Base-by-base conservation (phyloP, 2,888 invertebrate species). In the Watsonalla cultraria region DNA sequence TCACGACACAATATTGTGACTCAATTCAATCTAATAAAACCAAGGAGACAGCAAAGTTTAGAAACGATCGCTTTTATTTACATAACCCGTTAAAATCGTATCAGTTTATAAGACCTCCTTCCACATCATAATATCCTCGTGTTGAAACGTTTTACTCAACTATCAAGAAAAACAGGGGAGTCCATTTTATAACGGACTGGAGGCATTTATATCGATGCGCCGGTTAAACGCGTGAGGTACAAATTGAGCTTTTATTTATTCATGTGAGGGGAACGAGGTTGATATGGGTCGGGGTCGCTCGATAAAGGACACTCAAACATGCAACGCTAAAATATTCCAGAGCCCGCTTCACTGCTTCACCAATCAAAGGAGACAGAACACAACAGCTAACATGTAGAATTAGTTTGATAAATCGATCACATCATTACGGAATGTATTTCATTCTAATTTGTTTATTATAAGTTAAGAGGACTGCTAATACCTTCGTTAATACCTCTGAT, bases 161-260 rank as follows among this genome's bases (percentile, higher is more conserved):
- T 67, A 60, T 61, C 61, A 56, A 65, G 68, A 66, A 64, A 65
- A 74, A 69, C 70, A 65, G 65, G 65, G 70, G 74, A 76, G 80
- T 66, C 78, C 78, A 79, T 76, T 76, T 79, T 75, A 76, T 68
- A 78, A 62, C 75, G 77, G 75, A 78, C 62, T 74, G 77, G 75
- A 72, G 73, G 71, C 67, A 72, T 76, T 78, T 77, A 76, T 76
- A 79, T 80, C 79, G 79, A 80, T 76, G 80, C 78, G 75, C 80
- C 75, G 72, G 79, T 79, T 80, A 80, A 82, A 80, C 84, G 81
- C 78, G 79, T 78, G 76, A 78, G 83, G 81, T 80, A 86, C 89
- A 87, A 89, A 87, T 86, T 86, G 86, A 85, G 84, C 82, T 80
- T 86, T 88, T 88, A 88, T 86, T 89, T 89, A 90, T 90, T 89